Base-by-base conservation (phyloP, 2,797 vertebrate genomes). In the Margarornis squamiger region DNA sequence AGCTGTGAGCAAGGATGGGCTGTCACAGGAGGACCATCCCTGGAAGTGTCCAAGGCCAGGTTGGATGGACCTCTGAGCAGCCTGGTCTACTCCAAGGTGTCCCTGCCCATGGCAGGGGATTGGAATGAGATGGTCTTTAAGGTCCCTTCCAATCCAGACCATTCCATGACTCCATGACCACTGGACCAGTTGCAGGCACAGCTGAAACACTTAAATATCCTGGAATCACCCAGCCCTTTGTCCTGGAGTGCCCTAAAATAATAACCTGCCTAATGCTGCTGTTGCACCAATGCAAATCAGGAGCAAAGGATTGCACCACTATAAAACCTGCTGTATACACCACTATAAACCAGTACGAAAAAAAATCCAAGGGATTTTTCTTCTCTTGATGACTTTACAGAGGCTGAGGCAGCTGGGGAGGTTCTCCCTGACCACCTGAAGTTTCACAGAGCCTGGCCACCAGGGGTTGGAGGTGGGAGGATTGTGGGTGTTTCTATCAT, bases 401-500 rank as follows among this genome's bases (percentile, higher is more conserved):
- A 58, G 67, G 71, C 58, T 38, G 82, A 22, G 32, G 51, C 14
- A 59, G 55, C 46, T 20, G 54, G 55, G 70, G 57, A 78, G 45
- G 49, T 9, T 81, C 49, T 85, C 46, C 58, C 59, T 7, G 55
- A 1, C 16, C 52, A 0, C 80, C 6, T 41, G 61, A 8, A 13
- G 76, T 0, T 39, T 62, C 89, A 2, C 3, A 17, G 61, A 92
- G 61, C 68, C 52, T 14, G 4, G 54, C 23, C 59, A 26, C 17
- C 49, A 52, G 52, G 54, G 63, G 12, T 1, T 73, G 74, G 34
- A 82, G 71, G 18, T 45, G 32, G 45, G 45, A 73, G 3, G 19
- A 30, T 17, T 30, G 41, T 0, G 30, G 0, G 12, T 30, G 20
- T 5, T 72, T 38, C 32, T 18, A 12, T 7, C 15, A 34, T 66